These are phyloP conservation scores for Maconellicoccus hirsutus DNA, from an alignment of 1,140 invertebrate genomes.

Conservation along the genomic window DNA sequence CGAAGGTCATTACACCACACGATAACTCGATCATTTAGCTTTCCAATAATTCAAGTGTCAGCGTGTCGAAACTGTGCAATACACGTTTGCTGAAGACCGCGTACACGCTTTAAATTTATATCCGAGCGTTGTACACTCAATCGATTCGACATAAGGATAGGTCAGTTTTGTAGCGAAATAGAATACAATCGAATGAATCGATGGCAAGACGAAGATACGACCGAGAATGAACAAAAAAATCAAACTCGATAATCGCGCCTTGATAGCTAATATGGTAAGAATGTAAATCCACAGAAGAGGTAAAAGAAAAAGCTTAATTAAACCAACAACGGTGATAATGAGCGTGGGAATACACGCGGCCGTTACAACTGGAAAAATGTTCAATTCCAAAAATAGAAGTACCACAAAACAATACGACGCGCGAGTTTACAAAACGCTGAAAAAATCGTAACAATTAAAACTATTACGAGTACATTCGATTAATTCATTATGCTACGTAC, in stretches of 20 bases:
- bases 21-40: slow-evolving; percentile 8
- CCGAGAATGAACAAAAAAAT: too few relatives aligned
- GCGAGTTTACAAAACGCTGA: too few relatives aligned
- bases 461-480: background rate
- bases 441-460: background rate
- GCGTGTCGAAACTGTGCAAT: background rate
- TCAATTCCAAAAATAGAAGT: background rate
- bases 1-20: slow-evolving; percentile 2
- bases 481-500: background rate
- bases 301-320: background rate
- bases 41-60: slow-evolving; percentile 4
- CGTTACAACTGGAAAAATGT: too few relatives aligned
- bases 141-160: background rate
- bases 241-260: too few relatives aligned
- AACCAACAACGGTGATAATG: background rate
- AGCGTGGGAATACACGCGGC: background rate
- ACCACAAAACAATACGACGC: background rate
- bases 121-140: background rate
- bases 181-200: too few relatives aligned
- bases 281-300: too few relatives aligned
- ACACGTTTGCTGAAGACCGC: background rate
- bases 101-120: background rate
- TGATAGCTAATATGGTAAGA: too few relatives aligned
- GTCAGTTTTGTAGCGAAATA: background rate
- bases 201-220: too few relatives aligned